phyloP scores from a whole-genome alignment of 92 coral and sea anemone species.

The Actinostola sp. region DNA sequence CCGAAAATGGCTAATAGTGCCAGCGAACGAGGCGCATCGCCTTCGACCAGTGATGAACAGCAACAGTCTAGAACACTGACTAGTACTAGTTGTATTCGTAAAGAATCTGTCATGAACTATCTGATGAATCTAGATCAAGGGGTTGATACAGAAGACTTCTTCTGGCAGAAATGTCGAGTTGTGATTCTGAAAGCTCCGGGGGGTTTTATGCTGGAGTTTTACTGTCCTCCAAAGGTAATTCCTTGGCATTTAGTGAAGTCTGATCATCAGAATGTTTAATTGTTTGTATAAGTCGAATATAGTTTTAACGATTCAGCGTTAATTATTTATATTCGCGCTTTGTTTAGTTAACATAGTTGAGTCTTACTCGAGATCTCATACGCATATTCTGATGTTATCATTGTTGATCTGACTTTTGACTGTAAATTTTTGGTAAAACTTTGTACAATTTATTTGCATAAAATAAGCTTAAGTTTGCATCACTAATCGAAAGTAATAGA shows the following conservation, averaged over 20 bases:
- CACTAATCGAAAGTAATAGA: too few relatives aligned
- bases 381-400: too few relatives aligned
- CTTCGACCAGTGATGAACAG: slow-evolving; percentile 17
- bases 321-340: too few relatives aligned
- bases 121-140: slow-evolving; percentile 94
- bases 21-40: slow-evolving; percentile 7
- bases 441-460: too few relatives aligned
- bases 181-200: slow-evolving; percentile 96
- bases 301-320: neutral
- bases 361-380: too few relatives aligned
- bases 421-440: too few relatives aligned
- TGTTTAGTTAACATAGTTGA: too few relatives aligned
- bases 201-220: slow-evolving; percentile 95
- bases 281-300: neutral
- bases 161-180: slow-evolving; percentile 98
- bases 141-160: slow-evolving; percentile 93
- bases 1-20: slow-evolving; percentile 38
- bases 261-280: neutral
- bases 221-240: slow-evolving; percentile 96
- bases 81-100: slow-evolving; percentile 52
- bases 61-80: slow-evolving; percentile 42
- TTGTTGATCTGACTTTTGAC: too few relatives aligned
- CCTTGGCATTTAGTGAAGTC: too few relatives aligned
- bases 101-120: slow-evolving; percentile 89
- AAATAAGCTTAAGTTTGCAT: too few relatives aligned